Conservation (phyloP, 2,113 vertebrate genomes). For the Sylvietta virens region DNA sequence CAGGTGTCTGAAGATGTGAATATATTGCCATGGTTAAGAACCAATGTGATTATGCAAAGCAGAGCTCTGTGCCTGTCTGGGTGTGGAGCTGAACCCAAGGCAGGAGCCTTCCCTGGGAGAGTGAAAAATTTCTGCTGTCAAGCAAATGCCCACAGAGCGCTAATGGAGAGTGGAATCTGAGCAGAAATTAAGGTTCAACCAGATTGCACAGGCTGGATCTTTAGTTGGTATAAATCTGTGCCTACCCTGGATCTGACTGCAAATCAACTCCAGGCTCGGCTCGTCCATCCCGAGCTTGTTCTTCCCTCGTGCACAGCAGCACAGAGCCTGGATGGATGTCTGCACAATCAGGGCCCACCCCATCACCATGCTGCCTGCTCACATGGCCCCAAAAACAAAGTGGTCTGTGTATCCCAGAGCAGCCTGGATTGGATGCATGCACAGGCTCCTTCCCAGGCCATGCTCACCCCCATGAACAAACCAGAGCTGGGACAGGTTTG, state of each 20-base stretch:
- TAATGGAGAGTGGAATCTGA: slow-evolving; percentile 5
- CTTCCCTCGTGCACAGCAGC: neutral
- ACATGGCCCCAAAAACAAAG: neutral
- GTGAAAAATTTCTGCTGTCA: slow-evolving; percentile 51
- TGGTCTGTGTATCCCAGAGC: neutral
- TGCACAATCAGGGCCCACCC: neutral
- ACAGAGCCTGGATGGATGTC: neutral
- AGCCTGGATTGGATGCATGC: neutral
- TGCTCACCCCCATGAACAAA: fast-evolving
- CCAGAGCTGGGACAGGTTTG: neutral
- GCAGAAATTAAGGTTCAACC: neutral
- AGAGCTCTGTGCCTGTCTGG: neutral
- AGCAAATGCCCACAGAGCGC: neutral
- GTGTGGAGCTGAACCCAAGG: neutral
- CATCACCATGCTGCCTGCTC: neutral
- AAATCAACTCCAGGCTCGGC: neutral
- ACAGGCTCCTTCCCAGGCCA: neutral
- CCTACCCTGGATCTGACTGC: neutral
- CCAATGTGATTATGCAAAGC: slow-evolving; percentile 48
- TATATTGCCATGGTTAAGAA: slow-evolving; percentile 30
- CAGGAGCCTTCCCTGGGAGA: neutral
- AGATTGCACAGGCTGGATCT: neutral
- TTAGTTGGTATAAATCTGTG: slow-evolving; percentile 2
- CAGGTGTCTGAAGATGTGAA: slow-evolving; percentile 35
- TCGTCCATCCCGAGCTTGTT: neutral